Evolutionary conservation across 2,888 invertebrate genomes (phyloP).

Genomic region (Cosmia trapezina): DNA sequence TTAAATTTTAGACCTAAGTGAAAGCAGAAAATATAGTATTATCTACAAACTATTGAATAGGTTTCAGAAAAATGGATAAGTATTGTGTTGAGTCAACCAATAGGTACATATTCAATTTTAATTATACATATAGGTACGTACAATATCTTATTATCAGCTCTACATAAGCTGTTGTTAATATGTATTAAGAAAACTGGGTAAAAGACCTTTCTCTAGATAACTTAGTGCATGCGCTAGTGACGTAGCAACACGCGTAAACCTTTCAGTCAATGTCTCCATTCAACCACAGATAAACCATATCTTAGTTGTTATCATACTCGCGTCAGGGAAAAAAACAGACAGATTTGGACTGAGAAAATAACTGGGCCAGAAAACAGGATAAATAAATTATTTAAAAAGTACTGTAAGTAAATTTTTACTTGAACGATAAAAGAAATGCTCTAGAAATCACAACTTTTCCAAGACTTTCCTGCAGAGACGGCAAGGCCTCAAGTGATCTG

Average conservation of each 20-base stretch:
- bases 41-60: background rate
- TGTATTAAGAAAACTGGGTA: conserved; percentile 1
- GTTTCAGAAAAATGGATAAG: background rate
- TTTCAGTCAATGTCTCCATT: conserved; percentile 48
- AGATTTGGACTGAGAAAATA: conserved; percentile 16
- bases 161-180: background rate
- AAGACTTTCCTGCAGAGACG: background rate
- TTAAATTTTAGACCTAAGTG: background rate
- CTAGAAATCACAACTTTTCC: background rate
- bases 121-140: background rate
- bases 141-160: background rate
- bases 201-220: conserved; percentile 23
- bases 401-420: background rate
- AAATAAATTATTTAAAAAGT: too few relatives aligned
- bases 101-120: conserved; percentile 16
- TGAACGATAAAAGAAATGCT: background rate
- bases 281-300: conserved; percentile 33
- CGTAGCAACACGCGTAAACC: conserved; percentile 35
- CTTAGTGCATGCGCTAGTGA: conserved; percentile 15
- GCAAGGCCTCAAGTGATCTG: background rate
- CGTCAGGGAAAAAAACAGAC: conserved; percentile 11
- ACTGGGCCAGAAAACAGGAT: background rate
- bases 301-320: conserved; percentile 31
- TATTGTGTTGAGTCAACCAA: background rate
- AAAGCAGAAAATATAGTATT: background rate